Evolutionary conservation across 2,113 vertebrate species (phyloP), one percentile per base, ranked within the genome.

Genomic region (Cynoglossus semilaevis): DNA sequence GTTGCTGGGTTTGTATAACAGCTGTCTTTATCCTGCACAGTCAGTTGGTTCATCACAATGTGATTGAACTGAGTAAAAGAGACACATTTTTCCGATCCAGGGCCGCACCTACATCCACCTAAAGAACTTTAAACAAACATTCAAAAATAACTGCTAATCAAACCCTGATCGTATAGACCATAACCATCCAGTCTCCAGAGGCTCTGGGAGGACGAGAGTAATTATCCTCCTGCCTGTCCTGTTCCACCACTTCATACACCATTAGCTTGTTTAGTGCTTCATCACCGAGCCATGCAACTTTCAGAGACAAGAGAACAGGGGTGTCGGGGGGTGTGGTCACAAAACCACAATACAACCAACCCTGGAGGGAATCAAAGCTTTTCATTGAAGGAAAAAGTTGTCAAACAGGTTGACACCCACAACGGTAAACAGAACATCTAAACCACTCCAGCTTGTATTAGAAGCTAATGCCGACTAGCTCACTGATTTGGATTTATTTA

Each of bases 1-100:
- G 66, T 54, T 61, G 52, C 51, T 17, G 52, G 53, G 14, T 76
- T 72, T 45, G 58, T 73, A n/a, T 64, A 81, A 81, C 44, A 45
- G 42, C 7, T 19, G 57, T 47, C 45, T 67, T n/a, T 19, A 19
- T 64, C 49, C 51, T 51, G 43, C 46, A 41, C 41, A 14, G 16
- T 18, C 41, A 11, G 41, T 18, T 42, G 36, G 13, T 48, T 72
- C 52, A 41, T 48, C 51, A 18, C 56, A 38, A 29, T 49, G 45
- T 38, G 48, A 60, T 35, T 17, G 40, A n/a, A 49, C n/a, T 13
- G 13, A 9, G 8, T 15, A 48, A 22, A 65, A 22, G 9, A 15
- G 4, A 53, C n/a, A 52, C 16, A 34, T 45, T 46, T 38, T 50
- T 17, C 16, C 2, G 19, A 56, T 13, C 9, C 18, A 57, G 0